These are phyloP conservation scores for Argentina silus DNA, from an alignment of 2,797 vertebrate genomes.

Conservation along the genomic window DNA sequence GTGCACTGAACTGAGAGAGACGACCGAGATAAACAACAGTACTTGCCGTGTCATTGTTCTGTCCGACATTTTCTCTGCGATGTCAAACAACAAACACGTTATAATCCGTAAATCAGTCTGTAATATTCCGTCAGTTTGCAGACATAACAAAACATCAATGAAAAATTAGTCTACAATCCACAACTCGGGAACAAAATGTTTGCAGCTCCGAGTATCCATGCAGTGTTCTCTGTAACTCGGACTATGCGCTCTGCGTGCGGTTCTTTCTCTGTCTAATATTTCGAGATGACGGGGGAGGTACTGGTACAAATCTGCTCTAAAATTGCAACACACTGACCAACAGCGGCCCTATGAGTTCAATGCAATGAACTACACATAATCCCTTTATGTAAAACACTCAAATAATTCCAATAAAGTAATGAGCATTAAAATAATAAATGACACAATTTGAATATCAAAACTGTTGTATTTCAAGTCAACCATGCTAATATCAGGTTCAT, in stretches of 20 bases:
- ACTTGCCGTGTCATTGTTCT: conserved; percentile 78
- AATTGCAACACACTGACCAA: not conserved
- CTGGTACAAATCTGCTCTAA: conserved; percentile 9
- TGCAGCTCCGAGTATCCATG: not conserved
- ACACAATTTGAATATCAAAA: too few relatives aligned
- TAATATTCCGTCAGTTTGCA: too few relatives aligned
- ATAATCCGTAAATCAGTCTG: too few relatives aligned
- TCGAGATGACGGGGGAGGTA: conserved; percentile 30
- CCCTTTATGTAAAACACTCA: not conserved
- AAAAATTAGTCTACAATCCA: not conserved
- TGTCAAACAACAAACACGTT: not conserved
- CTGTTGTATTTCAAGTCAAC: too few relatives aligned
- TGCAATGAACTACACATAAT: conserved; percentile 12
- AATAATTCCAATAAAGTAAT: too few relatives aligned
- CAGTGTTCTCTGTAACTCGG: not conserved
- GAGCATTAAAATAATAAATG: too few relatives aligned
- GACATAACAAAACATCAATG: not conserved
- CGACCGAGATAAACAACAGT: conserved; percentile 75
- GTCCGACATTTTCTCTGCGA: not conserved
- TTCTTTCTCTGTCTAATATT: conserved; percentile 17
- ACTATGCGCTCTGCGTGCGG: conserved; percentile 6
- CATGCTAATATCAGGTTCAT: too few relatives aligned
- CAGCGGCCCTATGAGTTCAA: conserved; percentile 31
- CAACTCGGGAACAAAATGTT: not conserved
- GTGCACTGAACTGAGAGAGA: conserved; percentile 65